Percentiles rank a stretch among this genome's conserved stretches.
Evolutionary conservation across 2,113 vertebrate genomes (phyloP).

Genomic region (Mus pahari): DNA sequence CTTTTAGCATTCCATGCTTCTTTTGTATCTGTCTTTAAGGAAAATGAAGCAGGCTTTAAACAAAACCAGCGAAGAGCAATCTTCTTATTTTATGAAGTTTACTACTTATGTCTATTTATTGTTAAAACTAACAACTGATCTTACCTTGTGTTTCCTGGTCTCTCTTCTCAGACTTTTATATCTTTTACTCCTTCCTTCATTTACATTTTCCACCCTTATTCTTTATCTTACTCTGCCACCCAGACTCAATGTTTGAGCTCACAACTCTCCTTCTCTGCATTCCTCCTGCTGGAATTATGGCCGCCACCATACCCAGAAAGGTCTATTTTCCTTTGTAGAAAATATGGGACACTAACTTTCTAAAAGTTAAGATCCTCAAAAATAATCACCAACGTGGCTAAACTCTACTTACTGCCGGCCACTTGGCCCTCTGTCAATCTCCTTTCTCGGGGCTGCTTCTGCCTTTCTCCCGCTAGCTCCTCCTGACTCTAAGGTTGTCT

Average conservation of each 20-base stretch:
- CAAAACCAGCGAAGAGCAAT: not conserved
- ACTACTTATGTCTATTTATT: slow-evolving; percentile 27
- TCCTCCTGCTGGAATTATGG: not conserved
- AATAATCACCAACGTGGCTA: not conserved
- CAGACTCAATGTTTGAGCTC: not conserved
- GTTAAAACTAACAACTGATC: not conserved
- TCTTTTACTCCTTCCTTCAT: not conserved
- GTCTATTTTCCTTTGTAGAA: not conserved
- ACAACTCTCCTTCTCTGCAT: not conserved
- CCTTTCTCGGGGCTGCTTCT: not conserved
- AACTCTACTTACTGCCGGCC: not conserved
- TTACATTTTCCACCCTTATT: not conserved
- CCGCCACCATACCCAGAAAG: not conserved
- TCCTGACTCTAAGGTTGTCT: not conserved
- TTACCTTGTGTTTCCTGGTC: not conserved
- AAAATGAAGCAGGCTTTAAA: not conserved
- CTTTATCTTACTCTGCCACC: not conserved
- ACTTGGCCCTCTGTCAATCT: not conserved
- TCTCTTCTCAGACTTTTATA: not conserved
- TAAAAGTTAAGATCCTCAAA: slow-evolving; percentile 18
- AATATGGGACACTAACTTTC: not conserved
- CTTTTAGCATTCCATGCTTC: not conserved
- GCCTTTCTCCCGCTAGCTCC: fast-evolving
- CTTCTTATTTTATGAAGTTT: not conserved
- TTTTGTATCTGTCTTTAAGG: not conserved